Evolutionary conservation across 1,140 invertebrate genomes (phyloP).

Genomic region (Ceratina japonica): DNA sequence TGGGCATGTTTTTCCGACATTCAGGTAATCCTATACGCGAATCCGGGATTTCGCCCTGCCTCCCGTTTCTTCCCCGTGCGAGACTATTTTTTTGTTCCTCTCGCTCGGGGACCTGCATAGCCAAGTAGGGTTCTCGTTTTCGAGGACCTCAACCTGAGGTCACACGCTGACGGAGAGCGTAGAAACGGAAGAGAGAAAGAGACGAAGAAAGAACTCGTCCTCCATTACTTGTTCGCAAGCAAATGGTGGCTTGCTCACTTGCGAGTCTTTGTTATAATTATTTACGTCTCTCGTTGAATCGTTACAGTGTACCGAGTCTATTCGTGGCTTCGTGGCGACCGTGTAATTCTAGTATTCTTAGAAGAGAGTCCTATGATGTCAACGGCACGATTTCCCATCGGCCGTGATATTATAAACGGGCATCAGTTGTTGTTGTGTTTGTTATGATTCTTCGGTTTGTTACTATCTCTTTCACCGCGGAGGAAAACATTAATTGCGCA

Average conservation of each 20-base stretch:
- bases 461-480: slow-evolving; percentile 58
- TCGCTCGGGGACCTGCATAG: slow-evolving; percentile 9
- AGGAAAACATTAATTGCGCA: slow-evolving; percentile 66
- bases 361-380: slow-evolving; percentile 46
- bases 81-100: background rate
- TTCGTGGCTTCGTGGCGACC: slow-evolving; percentile 36
- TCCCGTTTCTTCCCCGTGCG: background rate
- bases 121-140: slow-evolving; percentile 48
- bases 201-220: slow-evolving; percentile 70
- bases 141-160: slow-evolving; percentile 60
- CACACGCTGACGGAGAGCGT: slow-evolving; percentile 52
- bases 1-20: slow-evolving; percentile 71
- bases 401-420: slow-evolving; percentile 45
- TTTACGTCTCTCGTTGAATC: slow-evolving; percentile 41
- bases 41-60: background rate
- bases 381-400: slow-evolving; percentile 58
- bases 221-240: slow-evolving; percentile 75
- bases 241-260: slow-evolving; percentile 71
- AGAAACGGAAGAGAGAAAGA: slow-evolving; percentile 51
- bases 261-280: slow-evolving; percentile 66
- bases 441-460: slow-evolving; percentile 63
- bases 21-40: slow-evolving; percentile 67
- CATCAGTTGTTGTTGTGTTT: slow-evolving; percentile 56
- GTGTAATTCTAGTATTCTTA: slow-evolving; percentile 36
- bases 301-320: slow-evolving; percentile 6